Evolutionary conservation across 23 tunicate species (phyloP).

Genomic region (Aplidium turbinatum): DNA sequence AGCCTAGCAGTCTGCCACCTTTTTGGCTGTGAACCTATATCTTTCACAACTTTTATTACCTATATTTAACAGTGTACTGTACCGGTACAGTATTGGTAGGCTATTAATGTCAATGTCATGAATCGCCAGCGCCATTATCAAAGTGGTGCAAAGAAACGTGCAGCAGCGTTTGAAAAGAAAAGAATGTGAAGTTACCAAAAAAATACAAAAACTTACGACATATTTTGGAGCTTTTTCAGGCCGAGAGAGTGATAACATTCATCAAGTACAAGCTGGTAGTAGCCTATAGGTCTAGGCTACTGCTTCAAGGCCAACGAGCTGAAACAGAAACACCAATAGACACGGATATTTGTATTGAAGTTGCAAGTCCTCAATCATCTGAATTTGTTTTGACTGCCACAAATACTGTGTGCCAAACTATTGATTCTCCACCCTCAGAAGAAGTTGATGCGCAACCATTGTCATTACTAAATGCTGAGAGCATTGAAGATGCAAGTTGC

Average conservation of each 20-base stretch:
- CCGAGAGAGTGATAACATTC: neutral
- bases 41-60: too few relatives aligned
- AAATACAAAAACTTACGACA: neutral
- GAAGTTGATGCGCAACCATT: too few relatives aligned
- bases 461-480: too few relatives aligned
- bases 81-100: too few relatives aligned
- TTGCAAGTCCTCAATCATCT: conserved; percentile 11
- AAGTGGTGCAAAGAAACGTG: conserved; percentile 10
- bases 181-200: neutral
- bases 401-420: neutral
- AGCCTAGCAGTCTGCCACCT: too few relatives aligned
- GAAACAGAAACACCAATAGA: neutral
- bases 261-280: neutral
- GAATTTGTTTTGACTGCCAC: neutral
- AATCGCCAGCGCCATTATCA: too few relatives aligned
- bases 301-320: neutral
- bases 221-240: neutral
- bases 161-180: conserved; percentile 20
- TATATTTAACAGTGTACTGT: too few relatives aligned
- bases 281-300: neutral
- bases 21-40: too few relatives aligned
- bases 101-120: too few relatives aligned
- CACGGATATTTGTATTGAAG: neutral
- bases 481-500: too few relatives aligned
- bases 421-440: too few relatives aligned